Evolutionary conservation across 2,113 vertebrate species (phyloP).

Genomic region (Cromileptes altivelis): DNA sequence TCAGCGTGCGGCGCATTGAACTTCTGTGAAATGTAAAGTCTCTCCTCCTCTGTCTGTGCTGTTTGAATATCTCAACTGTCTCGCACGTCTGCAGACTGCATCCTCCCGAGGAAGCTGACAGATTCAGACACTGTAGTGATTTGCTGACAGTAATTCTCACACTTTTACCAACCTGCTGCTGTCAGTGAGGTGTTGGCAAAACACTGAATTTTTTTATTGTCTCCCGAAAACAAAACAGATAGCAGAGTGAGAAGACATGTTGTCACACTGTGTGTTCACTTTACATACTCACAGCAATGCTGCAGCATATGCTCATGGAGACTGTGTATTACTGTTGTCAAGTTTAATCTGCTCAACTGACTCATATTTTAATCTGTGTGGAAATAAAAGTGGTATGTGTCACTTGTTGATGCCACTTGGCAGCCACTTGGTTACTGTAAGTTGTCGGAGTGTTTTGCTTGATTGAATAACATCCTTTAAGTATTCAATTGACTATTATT

Average conservation of each 20-base stretch:
- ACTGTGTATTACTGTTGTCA: background rate
- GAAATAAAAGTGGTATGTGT: constrained; percentile 8
- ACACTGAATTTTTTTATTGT: constrained; percentile 32
- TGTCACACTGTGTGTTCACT: background rate
- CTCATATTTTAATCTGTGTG: constrained; percentile 5
- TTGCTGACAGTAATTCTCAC: constrained; percentile 63
- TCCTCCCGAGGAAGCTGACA: constrained; percentile 35
- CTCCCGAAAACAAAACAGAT: constrained; percentile 42
- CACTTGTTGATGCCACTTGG: background rate
- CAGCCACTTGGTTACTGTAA: constrained; percentile 8
- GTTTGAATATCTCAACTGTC: constrained; percentile 38
- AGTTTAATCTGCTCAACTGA: background rate
- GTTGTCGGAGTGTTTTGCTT: constrained; percentile 24
- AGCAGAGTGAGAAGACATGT: background rate
- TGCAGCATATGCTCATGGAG: background rate
- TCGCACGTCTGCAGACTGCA: constrained; percentile 44
- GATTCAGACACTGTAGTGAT: constrained; percentile 20
- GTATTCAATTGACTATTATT: constrained; percentile 25
- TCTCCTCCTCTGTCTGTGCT: constrained; percentile 2
- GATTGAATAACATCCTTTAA: constrained; percentile 20
- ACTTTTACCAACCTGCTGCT: constrained; percentile 50
- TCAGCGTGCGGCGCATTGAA: constrained; percentile 49
- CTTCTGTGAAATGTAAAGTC: constrained; percentile 23
- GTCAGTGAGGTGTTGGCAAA: constrained; percentile 39
- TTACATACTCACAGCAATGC: background rate